phyloP scores from a whole-genome alignment of 2,888 invertebrate species.

The Polymixis flavicincta region DNA sequence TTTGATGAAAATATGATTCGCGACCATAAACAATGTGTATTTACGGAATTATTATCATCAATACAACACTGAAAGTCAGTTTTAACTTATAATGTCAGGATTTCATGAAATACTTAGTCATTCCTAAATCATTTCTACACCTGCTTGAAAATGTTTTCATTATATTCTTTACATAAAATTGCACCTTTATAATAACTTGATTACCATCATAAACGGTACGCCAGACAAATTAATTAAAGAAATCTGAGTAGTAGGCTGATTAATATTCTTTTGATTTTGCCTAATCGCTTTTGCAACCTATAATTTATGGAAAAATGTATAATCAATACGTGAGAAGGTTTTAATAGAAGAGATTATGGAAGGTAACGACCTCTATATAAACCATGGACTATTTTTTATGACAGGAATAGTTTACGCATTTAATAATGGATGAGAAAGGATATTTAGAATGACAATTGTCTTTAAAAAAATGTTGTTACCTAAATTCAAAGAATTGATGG shows the following conservation, averaged over 20 bases:
- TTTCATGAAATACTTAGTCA: too few species aligned
- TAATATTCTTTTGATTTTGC: slow-evolving; percentile 39
- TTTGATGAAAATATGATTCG: too few species aligned
- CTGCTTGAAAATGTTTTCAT: neutral
- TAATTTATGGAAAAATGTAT: slow-evolving; percentile 41
- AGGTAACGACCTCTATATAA: slow-evolving; percentile 24
- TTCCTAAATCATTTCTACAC: neutral
- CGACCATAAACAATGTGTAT: too few species aligned
- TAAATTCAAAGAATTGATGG: neutral
- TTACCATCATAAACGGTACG: neutral
- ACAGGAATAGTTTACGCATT: neutral
- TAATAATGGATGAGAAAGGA: neutral
- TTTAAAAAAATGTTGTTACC: neutral
- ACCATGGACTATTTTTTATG: slow-evolving; percentile 8
- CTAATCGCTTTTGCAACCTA: slow-evolving; percentile 51
- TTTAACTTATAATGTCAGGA: too few species aligned
- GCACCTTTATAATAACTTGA: neutral
- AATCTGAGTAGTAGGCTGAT: slow-evolving; percentile 30
- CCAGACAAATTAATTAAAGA: slow-evolving; percentile 15
- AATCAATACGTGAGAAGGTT: slow-evolving; percentile 42
- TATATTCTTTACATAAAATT: neutral
- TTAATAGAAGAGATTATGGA: slow-evolving; percentile 39
- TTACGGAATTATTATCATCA: too few species aligned
- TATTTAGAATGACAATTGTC: neutral
- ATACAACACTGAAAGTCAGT: too few species aligned